phyloP scores from a whole-genome alignment of 1,140 invertebrate genomes.

The Drosophila repleta region DNA sequence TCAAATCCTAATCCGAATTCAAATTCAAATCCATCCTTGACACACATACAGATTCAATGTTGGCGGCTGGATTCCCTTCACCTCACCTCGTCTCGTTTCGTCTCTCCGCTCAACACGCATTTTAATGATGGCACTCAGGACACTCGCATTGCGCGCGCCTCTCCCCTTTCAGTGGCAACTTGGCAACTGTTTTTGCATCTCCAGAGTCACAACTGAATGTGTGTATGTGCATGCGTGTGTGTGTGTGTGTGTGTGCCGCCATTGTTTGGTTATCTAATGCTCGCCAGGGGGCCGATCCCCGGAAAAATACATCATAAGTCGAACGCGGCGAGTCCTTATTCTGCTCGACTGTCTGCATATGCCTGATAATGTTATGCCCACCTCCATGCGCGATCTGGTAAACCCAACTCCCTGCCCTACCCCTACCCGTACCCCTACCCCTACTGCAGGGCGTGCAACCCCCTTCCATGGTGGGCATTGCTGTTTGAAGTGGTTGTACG shows the following conservation, averaged over 20 bases:
- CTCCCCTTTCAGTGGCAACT: conserved; percentile 5
- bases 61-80: background rate
- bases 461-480: background rate
- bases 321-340: conserved; percentile 21
- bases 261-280: conserved; percentile 76
- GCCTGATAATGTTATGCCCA: conserved; percentile 62
- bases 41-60: conserved; percentile 32
- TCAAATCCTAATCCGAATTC: background rate
- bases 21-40: conserved; percentile 13
- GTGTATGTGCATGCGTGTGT: conserved; percentile 15
- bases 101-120: conserved; percentile 2
- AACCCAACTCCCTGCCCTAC: background rate
- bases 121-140: conserved; percentile 44
- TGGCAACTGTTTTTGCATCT: conserved; percentile 41
- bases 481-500: conserved; percentile 71
- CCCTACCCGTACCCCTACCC: background rate
- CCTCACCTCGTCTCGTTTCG: no score
- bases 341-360: conserved; percentile 49
- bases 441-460: background rate
- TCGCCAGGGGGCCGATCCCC: conserved; percentile 22
- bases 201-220: background rate
- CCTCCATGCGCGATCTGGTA: conserved; percentile 5
- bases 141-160: background rate
- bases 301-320: conserved; percentile 67
- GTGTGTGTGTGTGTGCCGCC: conserved; percentile 29